Conservation (phyloP, 2,113 vertebrate genomes). For the Lepisosteus osseus region DNA sequence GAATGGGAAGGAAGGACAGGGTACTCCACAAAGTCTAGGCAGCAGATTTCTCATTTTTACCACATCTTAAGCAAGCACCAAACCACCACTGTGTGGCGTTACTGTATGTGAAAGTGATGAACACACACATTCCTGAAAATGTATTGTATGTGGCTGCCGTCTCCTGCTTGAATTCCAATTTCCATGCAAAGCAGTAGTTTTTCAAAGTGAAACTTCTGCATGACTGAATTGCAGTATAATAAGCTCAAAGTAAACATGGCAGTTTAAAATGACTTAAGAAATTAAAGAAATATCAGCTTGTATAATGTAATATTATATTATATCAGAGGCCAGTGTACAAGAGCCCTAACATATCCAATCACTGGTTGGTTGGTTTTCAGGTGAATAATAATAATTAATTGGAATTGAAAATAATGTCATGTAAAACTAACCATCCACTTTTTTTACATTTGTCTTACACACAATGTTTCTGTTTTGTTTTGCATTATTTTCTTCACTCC, state of each 20-base stretch:
- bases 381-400: no score
- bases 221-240: conserved; percentile 30
- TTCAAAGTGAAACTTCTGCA: conserved; percentile 28
- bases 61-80: not conserved
- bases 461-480: no score
- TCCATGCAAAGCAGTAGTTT: conserved; percentile 26
- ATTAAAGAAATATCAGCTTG: not conserved
- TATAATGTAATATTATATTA: no score
- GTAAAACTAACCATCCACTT: no score
- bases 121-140: conserved; percentile 13
- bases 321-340: no score
- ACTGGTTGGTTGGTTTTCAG: not conserved
- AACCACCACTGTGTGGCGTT: no score
- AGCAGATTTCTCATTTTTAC: conserved; percentile 14
- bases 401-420: no score
- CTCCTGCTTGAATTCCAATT: conserved; percentile 19
- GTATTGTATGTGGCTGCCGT: conserved; percentile 14
- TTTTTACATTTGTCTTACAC: no score
- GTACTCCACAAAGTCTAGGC: conserved; percentile 11
- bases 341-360: not conserved
- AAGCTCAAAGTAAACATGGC: conserved; percentile 20
- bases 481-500: no score
- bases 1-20: conserved; percentile 5
- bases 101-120: not conserved
- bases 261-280: conserved; percentile 1